Evolutionary conservation across 2,113 vertebrate species (phyloP), one percentile per base, ranked within the genome.

Genomic region (Pelusios castaneus): DNA sequence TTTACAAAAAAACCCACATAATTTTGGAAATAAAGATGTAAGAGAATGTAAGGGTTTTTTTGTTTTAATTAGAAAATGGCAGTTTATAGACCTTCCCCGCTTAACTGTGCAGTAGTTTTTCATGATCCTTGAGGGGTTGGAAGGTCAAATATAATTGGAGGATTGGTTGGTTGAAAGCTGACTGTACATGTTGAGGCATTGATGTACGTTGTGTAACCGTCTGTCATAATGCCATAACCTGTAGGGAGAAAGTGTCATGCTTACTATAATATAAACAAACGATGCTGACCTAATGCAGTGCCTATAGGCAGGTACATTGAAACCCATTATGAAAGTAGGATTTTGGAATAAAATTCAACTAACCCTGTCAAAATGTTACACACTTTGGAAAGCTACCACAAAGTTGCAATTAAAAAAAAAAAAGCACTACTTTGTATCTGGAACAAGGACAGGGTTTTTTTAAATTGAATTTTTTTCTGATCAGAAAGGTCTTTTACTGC

Each of bases 211-310:
- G 99, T 99, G 97, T 98, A 99, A 91, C 99, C 99, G 11, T 99
- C 99, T 2, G 99, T 99, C 99, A 99, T 99, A 92, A 99, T 99
- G 92, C 99, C 99, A 2, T 99, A 99, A 96, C 99, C 99, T 99
- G 98, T 4, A 89, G 93, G 83, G 94, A 98, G 84, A 96, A 88
- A 7, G 88, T 43, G 94, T 56, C 89, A 97, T 73, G 9, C 70
- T 97, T 77, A 97, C 90, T 92, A 82, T 76, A 60, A 93, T 17
- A 78, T 56, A 88, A 25, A 94, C 87, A 92, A 95, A 95, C 52
- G 9, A 73, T 0, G 43, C 67, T 43, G 58, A 90, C 27, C 90
- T 51, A 31, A n/a, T 21, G 75, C 38, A 80, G 76, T 67, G 75
- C 91, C 45, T 10, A 1, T 47, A 83, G 89, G 86, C 91, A 84